Percentiles rank a stretch among this genome's conserved stretches.
These are phyloP conservation scores for Drosophila leonis DNA, from an alignment of 2,888 invertebrate species.

Conservation along the genomic window DNA sequence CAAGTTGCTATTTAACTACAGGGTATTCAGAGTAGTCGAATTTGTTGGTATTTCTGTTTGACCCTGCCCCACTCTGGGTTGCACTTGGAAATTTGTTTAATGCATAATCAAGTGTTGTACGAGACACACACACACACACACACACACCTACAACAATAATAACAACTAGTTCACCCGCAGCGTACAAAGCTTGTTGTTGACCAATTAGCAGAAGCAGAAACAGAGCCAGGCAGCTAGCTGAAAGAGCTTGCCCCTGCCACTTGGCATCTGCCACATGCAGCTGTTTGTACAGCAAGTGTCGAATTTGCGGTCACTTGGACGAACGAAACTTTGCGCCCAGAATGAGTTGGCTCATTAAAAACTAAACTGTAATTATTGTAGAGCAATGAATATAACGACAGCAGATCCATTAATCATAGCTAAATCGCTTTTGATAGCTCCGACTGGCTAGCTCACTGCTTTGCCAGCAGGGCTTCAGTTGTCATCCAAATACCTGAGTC, in stretches of 20 bases:
- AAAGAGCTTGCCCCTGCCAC: neutral
- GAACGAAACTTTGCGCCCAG: slow-evolving; percentile 8
- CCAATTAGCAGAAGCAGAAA: slow-evolving; percentile 57
- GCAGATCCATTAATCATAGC: slow-evolving; percentile 42
- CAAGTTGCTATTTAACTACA: neutral
- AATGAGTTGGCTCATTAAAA: slow-evolving; percentile 65
- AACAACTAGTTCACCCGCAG: slow-evolving; percentile 13
- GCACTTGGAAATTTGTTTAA: slow-evolving; percentile 40
- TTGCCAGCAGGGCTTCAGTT: slow-evolving; percentile 5
- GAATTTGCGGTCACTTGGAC: slow-evolving; percentile 17
- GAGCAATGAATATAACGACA: slow-evolving; percentile 25
- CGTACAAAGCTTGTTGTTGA: slow-evolving; percentile 7
- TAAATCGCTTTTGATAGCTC: slow-evolving; percentile 24
- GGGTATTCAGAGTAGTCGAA: neutral
- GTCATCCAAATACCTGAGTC: slow-evolving; percentile 26
- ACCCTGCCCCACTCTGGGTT: neutral
- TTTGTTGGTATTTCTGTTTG: neutral
- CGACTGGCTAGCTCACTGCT: neutral
- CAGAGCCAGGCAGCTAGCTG: neutral
- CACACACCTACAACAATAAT: slow-evolving; percentile 7
- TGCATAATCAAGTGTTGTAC: slow-evolving; percentile 65
- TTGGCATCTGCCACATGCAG: slow-evolving; percentile 33
- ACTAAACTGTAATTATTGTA: slow-evolving; percentile 66
- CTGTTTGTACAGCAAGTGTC: slow-evolving; percentile 23
- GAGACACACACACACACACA: neutral